These are phyloP conservation scores for Microcebus jonahi DNA, from an alignment of 2,113 vertebrate genomes.

Conservation along the genomic window DNA sequence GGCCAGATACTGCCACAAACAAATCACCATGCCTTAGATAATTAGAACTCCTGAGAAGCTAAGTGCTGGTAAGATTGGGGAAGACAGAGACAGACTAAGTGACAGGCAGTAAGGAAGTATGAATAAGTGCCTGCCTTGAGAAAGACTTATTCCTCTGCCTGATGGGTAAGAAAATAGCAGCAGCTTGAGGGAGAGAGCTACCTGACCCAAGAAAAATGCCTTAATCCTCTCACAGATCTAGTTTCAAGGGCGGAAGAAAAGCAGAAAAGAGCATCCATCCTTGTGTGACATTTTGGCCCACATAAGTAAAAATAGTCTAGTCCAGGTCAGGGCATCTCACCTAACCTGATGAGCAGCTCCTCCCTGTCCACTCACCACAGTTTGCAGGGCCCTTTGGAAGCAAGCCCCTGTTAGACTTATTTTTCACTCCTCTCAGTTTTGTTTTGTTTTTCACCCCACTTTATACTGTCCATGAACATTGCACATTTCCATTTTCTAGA, in stretches of 20 bases:
- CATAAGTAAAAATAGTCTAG: not conserved
- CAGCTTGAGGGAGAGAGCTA: not conserved
- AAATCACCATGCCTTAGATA: conserved; percentile 2
- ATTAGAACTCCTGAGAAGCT: not conserved
- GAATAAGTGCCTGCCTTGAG: not conserved
- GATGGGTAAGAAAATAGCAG: not conserved
- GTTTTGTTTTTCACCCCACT: not conserved
- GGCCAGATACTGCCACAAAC: not conserved
- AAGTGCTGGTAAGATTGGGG: not conserved
- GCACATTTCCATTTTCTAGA: not conserved
- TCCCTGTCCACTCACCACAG: not conserved
- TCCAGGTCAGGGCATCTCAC: not conserved
- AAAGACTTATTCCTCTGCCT: not conserved
- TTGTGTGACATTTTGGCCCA: not conserved
- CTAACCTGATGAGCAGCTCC: not conserved
- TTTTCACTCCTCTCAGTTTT: not conserved
- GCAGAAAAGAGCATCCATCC: not conserved
- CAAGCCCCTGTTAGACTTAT: not conserved
- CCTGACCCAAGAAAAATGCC: not conserved
- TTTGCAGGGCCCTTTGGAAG: not conserved
- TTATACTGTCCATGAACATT: not conserved
- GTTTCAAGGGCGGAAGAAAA: not conserved
- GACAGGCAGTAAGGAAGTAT: not conserved
- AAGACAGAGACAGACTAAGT: not conserved
- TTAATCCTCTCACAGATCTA: not conserved